A percentile compares a stretch with the other conserved stretches of the same genome.
phyloP scores from a whole-genome alignment of 2,113 vertebrate genomes.

The Halichoeres trimaculatus region DNA sequence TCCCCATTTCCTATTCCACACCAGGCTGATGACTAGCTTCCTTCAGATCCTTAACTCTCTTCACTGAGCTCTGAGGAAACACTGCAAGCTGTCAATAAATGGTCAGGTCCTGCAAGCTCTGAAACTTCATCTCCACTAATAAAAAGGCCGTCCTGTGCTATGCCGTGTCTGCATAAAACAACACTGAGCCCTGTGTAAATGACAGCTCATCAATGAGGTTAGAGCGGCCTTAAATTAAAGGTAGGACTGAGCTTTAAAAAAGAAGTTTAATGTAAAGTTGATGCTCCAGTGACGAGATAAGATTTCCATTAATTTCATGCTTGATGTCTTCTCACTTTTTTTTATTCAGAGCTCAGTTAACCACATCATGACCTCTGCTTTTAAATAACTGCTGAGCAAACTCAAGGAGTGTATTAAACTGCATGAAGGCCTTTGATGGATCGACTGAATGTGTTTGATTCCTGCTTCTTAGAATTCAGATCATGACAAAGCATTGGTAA shows the following conservation, averaged over 20 bases:
- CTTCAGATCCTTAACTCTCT: conserved; percentile 4
- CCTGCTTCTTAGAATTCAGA: neutral
- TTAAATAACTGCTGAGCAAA: neutral
- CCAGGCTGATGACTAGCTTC: conserved; percentile 2
- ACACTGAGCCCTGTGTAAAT: conserved; percentile 7
- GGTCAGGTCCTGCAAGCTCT: neutral
- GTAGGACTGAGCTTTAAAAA: neutral
- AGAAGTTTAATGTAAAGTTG: conserved; percentile 2
- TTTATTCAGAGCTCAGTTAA: neutral
- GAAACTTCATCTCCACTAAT: neutral
- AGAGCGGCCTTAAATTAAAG: neutral
- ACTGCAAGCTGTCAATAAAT: conserved; percentile 7
- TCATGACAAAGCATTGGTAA: neutral
- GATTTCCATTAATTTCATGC: conserved; percentile 39
- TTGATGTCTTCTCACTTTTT: conserved; percentile 20
- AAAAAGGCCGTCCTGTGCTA: neutral
- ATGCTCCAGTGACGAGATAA: conserved; percentile 16
- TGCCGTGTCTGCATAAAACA: neutral
- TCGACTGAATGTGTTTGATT: neutral
- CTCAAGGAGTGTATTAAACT: neutral
- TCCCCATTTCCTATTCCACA: conserved; percentile 3
- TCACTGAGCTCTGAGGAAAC: conserved; percentile 14
- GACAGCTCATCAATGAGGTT: neutral
- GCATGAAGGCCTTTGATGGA: neutral
- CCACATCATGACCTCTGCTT: neutral